Base-by-base conservation (phyloP, 1,140 invertebrate species). In the Drosophila trapezifrons region DNA sequence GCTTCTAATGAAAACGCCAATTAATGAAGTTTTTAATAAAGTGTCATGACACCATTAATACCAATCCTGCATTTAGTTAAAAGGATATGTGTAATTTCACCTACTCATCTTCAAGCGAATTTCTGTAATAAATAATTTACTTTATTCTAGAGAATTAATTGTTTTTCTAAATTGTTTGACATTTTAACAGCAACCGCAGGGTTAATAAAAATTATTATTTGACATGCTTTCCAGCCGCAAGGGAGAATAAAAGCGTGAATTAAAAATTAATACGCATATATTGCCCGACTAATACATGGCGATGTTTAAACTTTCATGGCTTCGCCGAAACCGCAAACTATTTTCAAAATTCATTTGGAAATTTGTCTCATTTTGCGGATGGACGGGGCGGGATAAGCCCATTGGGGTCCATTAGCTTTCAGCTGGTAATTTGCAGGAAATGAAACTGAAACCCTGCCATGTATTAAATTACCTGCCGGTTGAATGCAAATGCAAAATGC, bases 381-480 rank as follows among this genome's bases (percentile, higher is more conserved):
- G 32, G 13, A n/a, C 37, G 51, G 18, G 32, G 9, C 18, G 32
- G 13, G 18, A 37, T 38, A 42, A 17, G 10, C 32, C 43, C 60
- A 18, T 8, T 27, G 46, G 46, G 17, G 35, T 67, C 54, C 73
- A 76, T 66, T 59, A 59, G 72, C 72, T 38, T 76, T 59, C 66
- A 67, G 42, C 15, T 35, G 55, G 46, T 42, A 46, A 67, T 76
- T 76, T 76, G 40, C 38, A 49, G 42, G 3, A 10, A 25, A 65
- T 56, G 37, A 64, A 70, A 42, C 17, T 29, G 35, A 58, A 75
- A 13, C 42, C 62, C n/a, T 20, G 20, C 29, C 35, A 66, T 43
- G 51, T 37, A 76, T 76, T 76, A 58, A 67, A 76, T 76, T 76
- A 76, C 73, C 73, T 49, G 47, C 40, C 49, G 45, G 60, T 35